Evolutionary conservation across 2,113 vertebrate species (phyloP).

Genomic region (Eidolon helvum): DNA sequence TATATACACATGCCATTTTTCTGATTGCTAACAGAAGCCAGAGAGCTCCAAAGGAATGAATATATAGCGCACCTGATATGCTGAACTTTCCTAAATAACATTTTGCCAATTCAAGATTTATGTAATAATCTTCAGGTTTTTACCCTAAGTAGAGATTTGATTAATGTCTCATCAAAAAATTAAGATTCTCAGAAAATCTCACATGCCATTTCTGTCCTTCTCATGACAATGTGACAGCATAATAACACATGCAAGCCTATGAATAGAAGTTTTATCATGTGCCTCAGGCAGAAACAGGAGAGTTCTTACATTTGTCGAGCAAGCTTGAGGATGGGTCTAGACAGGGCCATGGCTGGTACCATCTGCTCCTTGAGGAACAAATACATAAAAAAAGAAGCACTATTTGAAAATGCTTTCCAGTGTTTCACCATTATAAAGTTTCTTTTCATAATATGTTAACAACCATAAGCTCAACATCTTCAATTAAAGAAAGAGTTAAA

Average conservation of each 20-base stretch:
- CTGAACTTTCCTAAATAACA: neutral
- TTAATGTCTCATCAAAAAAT: constrained; percentile 37
- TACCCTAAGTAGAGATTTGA: neutral
- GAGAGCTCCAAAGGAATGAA: neutral
- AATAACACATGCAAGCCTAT: neutral
- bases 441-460: neutral
- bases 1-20: neutral
- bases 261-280: neutral
- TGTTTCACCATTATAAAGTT: neutral
- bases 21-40: neutral
- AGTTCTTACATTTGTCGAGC: neutral
- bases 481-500: neutral
- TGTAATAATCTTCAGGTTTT: constrained; percentile 14
- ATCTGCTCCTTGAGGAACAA: neutral
- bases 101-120: neutral
- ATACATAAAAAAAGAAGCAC: neutral
- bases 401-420: neutral
- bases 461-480: neutral
- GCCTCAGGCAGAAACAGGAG: neutral
- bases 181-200: neutral
- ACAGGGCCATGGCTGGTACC: neutral
- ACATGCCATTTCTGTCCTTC: constrained; percentile 19
- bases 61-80: neutral
- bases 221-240: constrained; percentile 9
- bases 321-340: neutral